phyloP scores from a whole-genome alignment of 1,140 invertebrate species.

The Micrasema longulum region DNA sequence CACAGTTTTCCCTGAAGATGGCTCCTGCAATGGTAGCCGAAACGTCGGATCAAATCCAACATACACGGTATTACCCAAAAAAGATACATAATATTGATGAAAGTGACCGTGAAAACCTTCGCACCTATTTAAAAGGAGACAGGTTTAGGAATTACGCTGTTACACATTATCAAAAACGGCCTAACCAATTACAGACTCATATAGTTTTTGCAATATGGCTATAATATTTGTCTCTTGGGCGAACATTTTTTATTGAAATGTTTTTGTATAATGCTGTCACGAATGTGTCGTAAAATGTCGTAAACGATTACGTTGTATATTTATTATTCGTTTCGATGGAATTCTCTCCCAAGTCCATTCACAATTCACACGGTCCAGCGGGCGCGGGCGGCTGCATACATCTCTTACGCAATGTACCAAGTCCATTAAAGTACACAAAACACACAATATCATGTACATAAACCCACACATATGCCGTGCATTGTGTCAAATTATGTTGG shows the following conservation, averaged over 20 bases:
- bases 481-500: not conserved
- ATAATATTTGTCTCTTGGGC: no score
- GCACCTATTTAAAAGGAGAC: no score
- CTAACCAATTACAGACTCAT: no score
- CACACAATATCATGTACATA: not conserved
- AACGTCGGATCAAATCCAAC: no score
- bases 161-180: no score
- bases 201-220: no score
- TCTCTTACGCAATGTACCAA: slow-evolving; percentile 6
- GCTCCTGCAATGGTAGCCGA: no score
- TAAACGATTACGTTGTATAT: not conserved
- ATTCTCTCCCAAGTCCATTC: slow-evolving; percentile 1
- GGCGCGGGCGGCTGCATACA: not conserved
- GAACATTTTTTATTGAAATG: not conserved
- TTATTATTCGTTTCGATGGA: not conserved
- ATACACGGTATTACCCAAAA: no score
- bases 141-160: no score
- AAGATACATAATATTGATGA: no score
- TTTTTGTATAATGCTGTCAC: not conserved
- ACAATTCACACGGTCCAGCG: slow-evolving; percentile 23
- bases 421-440: not conserved
- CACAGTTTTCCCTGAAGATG: no score
- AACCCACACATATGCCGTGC: not conserved
- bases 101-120: no score
- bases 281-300: not conserved